Evolutionary conservation across 1,140 invertebrate genomes (phyloP).

Genomic region (Steinernema khuongi): DNA sequence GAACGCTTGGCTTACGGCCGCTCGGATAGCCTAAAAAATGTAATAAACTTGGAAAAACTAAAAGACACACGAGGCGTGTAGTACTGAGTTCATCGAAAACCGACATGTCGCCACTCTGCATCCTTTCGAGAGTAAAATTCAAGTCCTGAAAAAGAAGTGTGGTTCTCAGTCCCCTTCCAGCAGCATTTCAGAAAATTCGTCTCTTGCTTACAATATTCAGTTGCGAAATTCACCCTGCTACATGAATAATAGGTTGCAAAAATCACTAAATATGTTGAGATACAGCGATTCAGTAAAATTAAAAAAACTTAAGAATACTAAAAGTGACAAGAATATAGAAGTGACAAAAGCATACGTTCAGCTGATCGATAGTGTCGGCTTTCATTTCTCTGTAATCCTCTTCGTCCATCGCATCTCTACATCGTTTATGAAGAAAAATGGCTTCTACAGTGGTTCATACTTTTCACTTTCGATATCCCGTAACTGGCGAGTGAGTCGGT

Average conservation of each 20-base stretch:
- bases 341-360: slow-evolving; percentile 51
- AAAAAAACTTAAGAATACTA: too few relatives aligned
- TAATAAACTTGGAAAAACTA: slow-evolving; percentile 14
- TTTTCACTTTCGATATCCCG: slow-evolving; percentile 71
- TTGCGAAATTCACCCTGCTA: too few relatives aligned
- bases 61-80: slow-evolving; percentile 66
- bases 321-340: background rate
- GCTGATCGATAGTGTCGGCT: slow-evolving; percentile 71
- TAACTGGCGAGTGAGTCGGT: slow-evolving; percentile 70
- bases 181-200: too few relatives aligned
- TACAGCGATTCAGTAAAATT: too few relatives aligned
- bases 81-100: slow-evolving; percentile 68
- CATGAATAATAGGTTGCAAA: background rate
- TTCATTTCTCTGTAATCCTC: slow-evolving; percentile 71
- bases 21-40: slow-evolving; percentile 68
- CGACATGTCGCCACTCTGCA: slow-evolving; percentile 69
- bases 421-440: slow-evolving; percentile 29
- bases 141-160: slow-evolving; percentile 65
- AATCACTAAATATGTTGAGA: background rate
- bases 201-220: too few relatives aligned
- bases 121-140: slow-evolving; percentile 67
- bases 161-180: too few relatives aligned
- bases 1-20: slow-evolving; percentile 72
- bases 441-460: slow-evolving; percentile 60
- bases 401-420: slow-evolving; percentile 67